Evolutionary conservation across 1,140 invertebrate genomes (phyloP).

Genomic region (Euglossa dilemma): DNA sequence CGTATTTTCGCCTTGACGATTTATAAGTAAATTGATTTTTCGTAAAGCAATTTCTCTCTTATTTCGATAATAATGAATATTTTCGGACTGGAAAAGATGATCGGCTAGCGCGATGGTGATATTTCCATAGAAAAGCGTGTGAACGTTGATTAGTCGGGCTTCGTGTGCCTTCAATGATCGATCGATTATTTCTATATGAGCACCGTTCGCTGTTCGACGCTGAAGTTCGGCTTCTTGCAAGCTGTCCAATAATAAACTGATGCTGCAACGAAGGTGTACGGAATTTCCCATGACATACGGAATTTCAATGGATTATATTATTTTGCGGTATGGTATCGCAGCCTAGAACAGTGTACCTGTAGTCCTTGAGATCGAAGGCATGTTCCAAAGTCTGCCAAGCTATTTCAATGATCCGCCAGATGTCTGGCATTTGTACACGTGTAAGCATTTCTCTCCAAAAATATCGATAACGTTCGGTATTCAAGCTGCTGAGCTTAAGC

Average conservation of each 20-base stretch:
- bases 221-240: slow-evolving; percentile 69
- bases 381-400: slow-evolving; percentile 74
- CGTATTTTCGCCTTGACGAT: slow-evolving; percentile 55
- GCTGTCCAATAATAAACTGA: slow-evolving; percentile 70
- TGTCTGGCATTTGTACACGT: slow-evolving; percentile 65
- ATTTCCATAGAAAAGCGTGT: slow-evolving; percentile 43
- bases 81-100: slow-evolving; percentile 27
- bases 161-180: slow-evolving; percentile 61
- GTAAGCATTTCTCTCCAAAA: slow-evolving; percentile 72
- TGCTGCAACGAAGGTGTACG: slow-evolving; percentile 50
- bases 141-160: slow-evolving; percentile 31
- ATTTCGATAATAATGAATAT: slow-evolving; percentile 47
- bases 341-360: no score
- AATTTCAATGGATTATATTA: not conserved
- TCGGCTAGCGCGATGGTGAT: slow-evolving; percentile 48
- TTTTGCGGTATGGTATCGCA: no score
- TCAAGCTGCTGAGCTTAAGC: slow-evolving; percentile 61
- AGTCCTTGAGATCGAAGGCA: slow-evolving; percentile 75
- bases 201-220: slow-evolving; percentile 59
- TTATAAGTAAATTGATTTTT: slow-evolving; percentile 41
- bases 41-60: slow-evolving; percentile 62
- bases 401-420: slow-evolving; percentile 68
- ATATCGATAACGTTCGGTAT: slow-evolving; percentile 53
- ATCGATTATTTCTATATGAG: slow-evolving; percentile 71
- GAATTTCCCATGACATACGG: not conserved